Evolutionary conservation across 2,797 vertebrate genomes (phyloP).

Genomic region (Tachyglossus aculeatus): DNA sequence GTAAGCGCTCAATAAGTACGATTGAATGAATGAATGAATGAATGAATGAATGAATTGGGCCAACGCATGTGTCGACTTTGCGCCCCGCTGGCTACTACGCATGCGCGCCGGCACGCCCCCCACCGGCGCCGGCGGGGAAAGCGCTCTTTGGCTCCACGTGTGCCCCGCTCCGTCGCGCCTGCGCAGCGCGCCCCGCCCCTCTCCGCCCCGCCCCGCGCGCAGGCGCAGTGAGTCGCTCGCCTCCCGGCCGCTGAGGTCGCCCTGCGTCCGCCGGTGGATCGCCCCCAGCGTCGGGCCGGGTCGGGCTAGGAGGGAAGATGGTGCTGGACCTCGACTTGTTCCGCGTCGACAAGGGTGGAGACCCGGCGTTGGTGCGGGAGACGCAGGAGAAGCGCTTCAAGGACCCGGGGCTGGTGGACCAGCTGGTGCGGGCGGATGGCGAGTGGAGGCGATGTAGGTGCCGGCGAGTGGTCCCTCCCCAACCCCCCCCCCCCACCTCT

Average conservation of each 20-base stretch:
- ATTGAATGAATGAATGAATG: no score
- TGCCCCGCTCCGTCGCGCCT: not conserved
- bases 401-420: constrained; percentile 90
- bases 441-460: constrained; percentile 94
- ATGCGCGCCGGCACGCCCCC: not conserved
- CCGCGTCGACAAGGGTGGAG: constrained; percentile 92
- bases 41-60: no score
- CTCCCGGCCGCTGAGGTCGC: not conserved
- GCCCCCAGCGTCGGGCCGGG: not conserved
- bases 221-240: not conserved
- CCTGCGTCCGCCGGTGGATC: fast-evolving
- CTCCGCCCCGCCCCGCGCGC: constrained; percentile 12
- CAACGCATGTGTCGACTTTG: not conserved
- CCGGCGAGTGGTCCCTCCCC: not conserved
- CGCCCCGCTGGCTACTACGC: not conserved
- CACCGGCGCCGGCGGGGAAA: fast-evolving
- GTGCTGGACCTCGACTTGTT: constrained; percentile 93
- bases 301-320: constrained; percentile 68
- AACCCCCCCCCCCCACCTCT: not conserved
- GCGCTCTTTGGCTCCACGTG: fast-evolving
- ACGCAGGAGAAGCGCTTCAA: constrained; percentile 92
- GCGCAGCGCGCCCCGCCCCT: not conserved
- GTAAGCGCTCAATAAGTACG: no score
- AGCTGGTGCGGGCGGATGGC: constrained; percentile 85
- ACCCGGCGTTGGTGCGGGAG: constrained; percentile 86